These are phyloP conservation scores for Eupithecia inturbata DNA, from an alignment of 2,888 invertebrate genomes.

Conservation along the genomic window DNA sequence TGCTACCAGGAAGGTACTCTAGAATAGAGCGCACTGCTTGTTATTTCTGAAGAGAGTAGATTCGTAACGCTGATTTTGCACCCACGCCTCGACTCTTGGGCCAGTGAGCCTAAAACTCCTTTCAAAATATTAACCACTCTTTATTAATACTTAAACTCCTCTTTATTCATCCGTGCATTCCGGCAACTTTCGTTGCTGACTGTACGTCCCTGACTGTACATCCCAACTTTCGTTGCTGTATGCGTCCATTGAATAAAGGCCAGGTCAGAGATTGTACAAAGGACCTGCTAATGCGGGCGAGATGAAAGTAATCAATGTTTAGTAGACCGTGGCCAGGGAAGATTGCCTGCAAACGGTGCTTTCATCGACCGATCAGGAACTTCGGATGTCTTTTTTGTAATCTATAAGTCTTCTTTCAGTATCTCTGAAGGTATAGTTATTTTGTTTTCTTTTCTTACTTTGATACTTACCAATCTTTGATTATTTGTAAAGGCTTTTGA, in stretches of 20 bases:
- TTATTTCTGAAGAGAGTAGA: no score
- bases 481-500: background rate
- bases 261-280: slow-evolving; percentile 42
- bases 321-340: slow-evolving; percentile 45
- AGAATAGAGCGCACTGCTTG: no score
- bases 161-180: no score
- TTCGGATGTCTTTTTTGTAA: background rate
- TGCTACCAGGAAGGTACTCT: no score
- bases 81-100: no score
- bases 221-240: background rate
- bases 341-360: slow-evolving; percentile 35
- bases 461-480: background rate
- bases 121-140: no score
- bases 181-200: background rate
- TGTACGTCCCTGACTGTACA: background rate
- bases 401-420: background rate
- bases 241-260: slow-evolving; percentile 30
- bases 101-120: no score
- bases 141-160: no score
- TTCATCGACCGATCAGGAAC: background rate
- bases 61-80: no score
- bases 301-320: slow-evolving; percentile 60
- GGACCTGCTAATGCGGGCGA: slow-evolving; percentile 49
- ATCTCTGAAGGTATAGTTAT: background rate
- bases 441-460: background rate